Evolutionary conservation across 2,888 invertebrate genomes (phyloP).

Genomic region (Caenorhabditis plicata): DNA sequence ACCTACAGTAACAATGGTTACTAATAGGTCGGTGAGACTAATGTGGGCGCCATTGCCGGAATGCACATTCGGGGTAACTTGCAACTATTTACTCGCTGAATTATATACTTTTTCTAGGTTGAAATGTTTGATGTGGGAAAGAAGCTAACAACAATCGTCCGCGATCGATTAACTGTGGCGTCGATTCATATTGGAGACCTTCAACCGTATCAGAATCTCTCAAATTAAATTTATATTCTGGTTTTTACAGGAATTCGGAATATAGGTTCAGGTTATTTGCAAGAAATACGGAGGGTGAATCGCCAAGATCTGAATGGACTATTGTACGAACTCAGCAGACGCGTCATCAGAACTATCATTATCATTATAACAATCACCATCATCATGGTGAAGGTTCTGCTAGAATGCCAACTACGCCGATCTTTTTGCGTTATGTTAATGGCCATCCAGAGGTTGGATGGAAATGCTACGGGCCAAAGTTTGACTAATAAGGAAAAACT

Average conservation of each 20-base stretch:
- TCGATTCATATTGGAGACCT: conserved; percentile 3
- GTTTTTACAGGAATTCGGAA: conserved; percentile 16
- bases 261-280: conserved; percentile 53
- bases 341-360: background rate
- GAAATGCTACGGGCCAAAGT: conserved; percentile 9
- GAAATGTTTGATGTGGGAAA: conserved; percentile 4
- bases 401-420: conserved; percentile 13
- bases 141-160: background rate
- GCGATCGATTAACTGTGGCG: conserved; percentile 2
- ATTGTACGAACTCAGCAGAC: conserved; percentile 6
- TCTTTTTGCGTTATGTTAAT: conserved; percentile 5
- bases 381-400: background rate
- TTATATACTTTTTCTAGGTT: conserved; percentile 1
- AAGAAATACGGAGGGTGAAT: conserved; percentile 13
- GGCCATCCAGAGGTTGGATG: conserved; percentile 28
- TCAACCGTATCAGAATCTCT: background rate
- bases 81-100: background rate
- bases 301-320: conserved; percentile 18
- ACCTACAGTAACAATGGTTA: conserved; percentile 3
- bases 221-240: background rate
- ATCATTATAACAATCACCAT: background rate
- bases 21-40: conserved; percentile 18
- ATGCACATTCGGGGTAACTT: conserved; percentile 10
- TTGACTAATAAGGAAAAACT: background rate
- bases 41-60: conserved; percentile 31